phyloP scores from a whole-genome alignment of 2,797 vertebrate species.

The Benthosema pterotum region DNA sequence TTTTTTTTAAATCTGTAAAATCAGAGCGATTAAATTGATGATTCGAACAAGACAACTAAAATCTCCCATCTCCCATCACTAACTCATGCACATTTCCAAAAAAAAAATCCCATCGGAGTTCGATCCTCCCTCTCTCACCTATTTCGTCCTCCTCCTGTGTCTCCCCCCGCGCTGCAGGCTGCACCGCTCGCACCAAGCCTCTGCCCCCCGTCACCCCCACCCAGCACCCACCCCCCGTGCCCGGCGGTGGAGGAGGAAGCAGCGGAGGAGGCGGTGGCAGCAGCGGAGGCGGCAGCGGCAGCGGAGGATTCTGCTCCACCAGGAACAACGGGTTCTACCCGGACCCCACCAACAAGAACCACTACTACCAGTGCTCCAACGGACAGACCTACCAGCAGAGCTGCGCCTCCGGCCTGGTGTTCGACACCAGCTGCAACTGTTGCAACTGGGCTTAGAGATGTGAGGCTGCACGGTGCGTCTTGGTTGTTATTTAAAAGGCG shows the following conservation, averaged over 20 bases:
- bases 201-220: slow-evolving; percentile 39
- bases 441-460: slow-evolving; percentile 77
- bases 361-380: slow-evolving; percentile 72
- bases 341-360: slow-evolving; percentile 63
- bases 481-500: slow-evolving; percentile 10
- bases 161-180: slow-evolving; percentile 43
- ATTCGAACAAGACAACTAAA: too few relatives aligned
- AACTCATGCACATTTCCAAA: too few relatives aligned
- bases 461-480: not conserved
- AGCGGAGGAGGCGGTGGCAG: too few relatives aligned
- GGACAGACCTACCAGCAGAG: slow-evolving; percentile 57
- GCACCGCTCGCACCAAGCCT: slow-evolving; percentile 24
- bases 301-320: slow-evolving; percentile 75
- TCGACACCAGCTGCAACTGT: slow-evolving; percentile 75
- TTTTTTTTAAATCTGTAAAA: too few relatives aligned
- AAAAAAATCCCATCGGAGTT: too few relatives aligned
- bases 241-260: too few relatives aligned
- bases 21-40: too few relatives aligned
- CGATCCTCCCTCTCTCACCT: too few relatives aligned
- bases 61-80: too few relatives aligned
- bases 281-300: slow-evolving; percentile 36
- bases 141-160: too few relatives aligned
- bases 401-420: slow-evolving; percentile 70
- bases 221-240: slow-evolving; percentile 3
- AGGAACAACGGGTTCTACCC: slow-evolving; percentile 77